Percentiles rank a stretch among this genome's conserved stretches.
Conservation (phyloP, 2,888 invertebrate species). For the Archaeoteleia sp. region DNA sequence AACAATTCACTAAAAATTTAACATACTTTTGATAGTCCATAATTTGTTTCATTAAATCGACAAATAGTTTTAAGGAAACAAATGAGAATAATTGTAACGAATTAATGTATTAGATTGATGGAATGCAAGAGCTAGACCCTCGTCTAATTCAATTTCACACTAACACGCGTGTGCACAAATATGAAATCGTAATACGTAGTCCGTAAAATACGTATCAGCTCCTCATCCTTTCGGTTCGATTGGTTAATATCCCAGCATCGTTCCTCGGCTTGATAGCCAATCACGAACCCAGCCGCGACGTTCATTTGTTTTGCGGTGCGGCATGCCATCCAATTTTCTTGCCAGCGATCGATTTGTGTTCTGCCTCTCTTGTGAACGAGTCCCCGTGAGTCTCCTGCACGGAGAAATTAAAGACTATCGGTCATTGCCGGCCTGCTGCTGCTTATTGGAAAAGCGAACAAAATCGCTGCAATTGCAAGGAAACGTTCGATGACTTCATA, state of each 20-base stretch:
- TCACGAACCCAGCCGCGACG: slow-evolving; percentile 60
- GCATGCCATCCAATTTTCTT: slow-evolving; percentile 64
- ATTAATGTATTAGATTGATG: too few relatives aligned
- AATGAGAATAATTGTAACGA: too few relatives aligned
- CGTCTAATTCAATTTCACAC: too few relatives aligned
- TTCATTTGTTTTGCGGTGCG: slow-evolving; percentile 68
- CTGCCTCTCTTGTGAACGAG: slow-evolving; percentile 49
- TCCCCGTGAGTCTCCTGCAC: slow-evolving; percentile 5
- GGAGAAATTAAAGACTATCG: slow-evolving; percentile 21
- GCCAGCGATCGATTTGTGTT: slow-evolving; percentile 46
- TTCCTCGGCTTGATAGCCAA: slow-evolving; percentile 62
- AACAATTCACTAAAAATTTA: too few relatives aligned
- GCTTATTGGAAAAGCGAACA: slow-evolving; percentile 10
- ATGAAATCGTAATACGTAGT: too few relatives aligned
- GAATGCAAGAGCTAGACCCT: too few relatives aligned
- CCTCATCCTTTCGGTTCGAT: slow-evolving; percentile 43
- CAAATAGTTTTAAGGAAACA: too few relatives aligned
- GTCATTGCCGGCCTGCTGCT: slow-evolving; percentile 9
- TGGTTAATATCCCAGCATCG: slow-evolving; percentile 59
- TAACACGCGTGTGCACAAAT: too few relatives aligned
- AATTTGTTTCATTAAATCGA: too few relatives aligned
- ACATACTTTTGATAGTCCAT: too few relatives aligned
- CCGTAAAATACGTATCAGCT: slow-evolving; percentile 2
- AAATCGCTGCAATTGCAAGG: neutral
- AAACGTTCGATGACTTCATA: slow-evolving; percentile 2